These are phyloP conservation scores for Anoplolepis gracilipes DNA, from an alignment of 1,140 invertebrate species.

Conservation along the genomic window DNA sequence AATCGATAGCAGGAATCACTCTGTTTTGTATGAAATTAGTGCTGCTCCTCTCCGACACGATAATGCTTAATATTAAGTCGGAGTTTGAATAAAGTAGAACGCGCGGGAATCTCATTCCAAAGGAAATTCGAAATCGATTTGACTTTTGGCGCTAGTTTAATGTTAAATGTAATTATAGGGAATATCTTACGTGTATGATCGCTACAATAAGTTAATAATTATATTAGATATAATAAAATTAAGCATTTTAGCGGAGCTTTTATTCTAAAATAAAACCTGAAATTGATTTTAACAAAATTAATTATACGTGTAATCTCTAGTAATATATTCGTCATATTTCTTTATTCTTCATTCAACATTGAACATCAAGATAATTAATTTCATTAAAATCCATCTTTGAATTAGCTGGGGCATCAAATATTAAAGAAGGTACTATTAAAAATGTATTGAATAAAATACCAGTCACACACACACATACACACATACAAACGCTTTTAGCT, in stretches of 20 bases:
- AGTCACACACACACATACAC: too few relatives aligned
- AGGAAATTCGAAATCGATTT: neutral
- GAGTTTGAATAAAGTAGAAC: neutral
- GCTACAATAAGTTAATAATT: too few relatives aligned
- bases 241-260: too few relatives aligned
- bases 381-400: neutral
- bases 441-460: neutral
- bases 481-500: neutral
- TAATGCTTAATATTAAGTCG: neutral
- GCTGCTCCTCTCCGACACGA: neutral
- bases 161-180: neutral
- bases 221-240: neutral
- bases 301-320: neutral
- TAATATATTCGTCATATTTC: neutral
- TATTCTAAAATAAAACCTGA: neutral
- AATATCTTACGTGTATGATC: too few relatives aligned
- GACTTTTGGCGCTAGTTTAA: neutral
- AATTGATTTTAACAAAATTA: neutral
- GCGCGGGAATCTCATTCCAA: neutral
- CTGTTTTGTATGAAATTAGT: conserved; percentile 35
- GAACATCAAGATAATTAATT: neutral
- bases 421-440: neutral
- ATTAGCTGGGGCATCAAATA: neutral
- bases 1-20: conserved; percentile 62
- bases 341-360: neutral